Conservation (phyloP, 2,113 vertebrate species). For the Platanista minor region DNA sequence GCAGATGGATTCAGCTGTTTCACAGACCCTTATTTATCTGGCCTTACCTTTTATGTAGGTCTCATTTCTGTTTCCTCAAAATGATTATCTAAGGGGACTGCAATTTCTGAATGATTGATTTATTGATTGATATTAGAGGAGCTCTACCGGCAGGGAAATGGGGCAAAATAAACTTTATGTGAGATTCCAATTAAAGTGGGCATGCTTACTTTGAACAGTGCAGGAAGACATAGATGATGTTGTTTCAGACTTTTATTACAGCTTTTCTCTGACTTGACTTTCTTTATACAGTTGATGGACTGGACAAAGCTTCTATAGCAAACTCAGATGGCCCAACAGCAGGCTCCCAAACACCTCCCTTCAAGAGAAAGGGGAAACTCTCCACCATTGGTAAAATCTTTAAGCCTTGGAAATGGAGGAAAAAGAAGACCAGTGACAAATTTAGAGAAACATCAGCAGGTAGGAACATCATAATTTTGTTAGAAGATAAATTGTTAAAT, state of each 20-base stretch:
- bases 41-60: not conserved
- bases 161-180: not conserved
- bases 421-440: conserved; percentile 98
- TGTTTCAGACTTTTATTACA: not conserved
- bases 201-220: not conserved
- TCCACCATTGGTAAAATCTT: conserved; percentile 96
- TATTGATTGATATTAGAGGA: not conserved
- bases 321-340: conserved; percentile 90
- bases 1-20: not conserved
- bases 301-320: conserved; percentile 94
- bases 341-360: conserved; percentile 88
- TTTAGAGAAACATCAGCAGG: conserved; percentile 97
- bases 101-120: conserved; percentile 21
- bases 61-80: not conserved
- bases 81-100: not conserved
- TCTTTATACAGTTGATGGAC: conserved; percentile 88
- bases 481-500: not conserved
- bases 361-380: conserved; percentile 95
- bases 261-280: conserved; percentile 51
- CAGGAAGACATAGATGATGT: not conserved
- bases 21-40: not conserved
- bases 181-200: not conserved
- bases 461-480: conserved; percentile 63
- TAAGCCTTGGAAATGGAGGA: conserved; percentile 99
- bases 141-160: not conserved